Percentiles rank a stretch among this genome's conserved stretches.
Conservation (phyloP, 30 jellyfish, hydroid and myxozoan species). For the Rhopilema esculentum region DNA sequence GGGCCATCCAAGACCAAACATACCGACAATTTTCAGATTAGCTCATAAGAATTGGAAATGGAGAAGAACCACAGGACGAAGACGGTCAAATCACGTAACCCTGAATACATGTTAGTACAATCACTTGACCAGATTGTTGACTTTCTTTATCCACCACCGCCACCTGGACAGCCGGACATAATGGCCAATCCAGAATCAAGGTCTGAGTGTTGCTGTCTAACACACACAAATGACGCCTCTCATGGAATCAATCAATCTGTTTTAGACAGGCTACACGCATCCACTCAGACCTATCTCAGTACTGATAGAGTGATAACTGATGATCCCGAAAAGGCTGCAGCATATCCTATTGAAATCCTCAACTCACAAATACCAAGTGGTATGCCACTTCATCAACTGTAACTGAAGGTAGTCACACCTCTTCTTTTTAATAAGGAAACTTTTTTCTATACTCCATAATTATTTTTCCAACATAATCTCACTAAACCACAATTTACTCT, state of each 20-base stretch:
- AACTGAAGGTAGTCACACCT: too few relatives aligned
- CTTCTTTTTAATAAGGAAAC: too few relatives aligned
- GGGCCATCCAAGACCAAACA: slow-evolving; percentile 30
- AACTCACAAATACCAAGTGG: too few relatives aligned
- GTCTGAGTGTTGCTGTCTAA: slow-evolving; percentile 51
- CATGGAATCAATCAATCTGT: slow-evolving; percentile 31
- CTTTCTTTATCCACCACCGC: slow-evolving; percentile 39
- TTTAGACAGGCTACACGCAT: neutral
- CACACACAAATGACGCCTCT: slow-evolving; percentile 29
- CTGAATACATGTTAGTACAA: neutral
- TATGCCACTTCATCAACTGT: too few relatives aligned
- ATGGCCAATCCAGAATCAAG: slow-evolving; percentile 27
- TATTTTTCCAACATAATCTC: too few relatives aligned
- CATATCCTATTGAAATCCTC: too few relatives aligned
- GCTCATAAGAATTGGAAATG: slow-evolving; percentile 49
- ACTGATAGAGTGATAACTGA: slow-evolving; percentile 23
- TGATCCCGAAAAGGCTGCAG: too few relatives aligned
- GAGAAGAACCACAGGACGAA: slow-evolving; percentile 37
- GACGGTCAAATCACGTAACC: slow-evolving; percentile 47
- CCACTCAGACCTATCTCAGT: slow-evolving; percentile 12
- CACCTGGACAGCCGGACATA: slow-evolving; percentile 16
- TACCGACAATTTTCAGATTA: slow-evolving; percentile 47
- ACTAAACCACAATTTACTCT: too few relatives aligned
- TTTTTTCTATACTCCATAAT: too few relatives aligned
- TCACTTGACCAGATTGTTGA: slow-evolving; percentile 20